phyloP scores from a whole-genome alignment of 2,888 invertebrate species.

The Sminthurinus aureus region DNA sequence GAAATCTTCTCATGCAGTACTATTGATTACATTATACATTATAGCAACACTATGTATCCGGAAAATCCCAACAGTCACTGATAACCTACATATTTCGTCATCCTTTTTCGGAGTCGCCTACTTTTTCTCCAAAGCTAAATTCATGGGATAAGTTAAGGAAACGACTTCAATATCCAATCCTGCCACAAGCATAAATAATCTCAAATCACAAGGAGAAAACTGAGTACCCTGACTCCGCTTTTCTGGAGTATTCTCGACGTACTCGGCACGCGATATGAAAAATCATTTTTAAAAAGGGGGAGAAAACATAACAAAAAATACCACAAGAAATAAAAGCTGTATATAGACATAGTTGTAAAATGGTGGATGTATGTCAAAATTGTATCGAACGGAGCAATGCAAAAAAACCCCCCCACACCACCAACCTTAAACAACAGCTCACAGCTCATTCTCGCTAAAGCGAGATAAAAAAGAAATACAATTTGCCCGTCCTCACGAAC shows the following conservation, averaged over 20 bases:
- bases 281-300: not conserved
- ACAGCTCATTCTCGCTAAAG: no score
- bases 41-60: not conserved
- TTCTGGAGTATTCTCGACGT: not conserved
- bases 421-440: not conserved
- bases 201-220: constrained; percentile 24
- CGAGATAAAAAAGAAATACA: not conserved
- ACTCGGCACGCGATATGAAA: constrained; percentile 25
- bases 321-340: not conserved
- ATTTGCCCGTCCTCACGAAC: constrained; percentile 2
- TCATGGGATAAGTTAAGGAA: constrained; percentile 13
- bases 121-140: constrained; percentile 17
- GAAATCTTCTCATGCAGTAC: not conserved
- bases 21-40: not conserved
- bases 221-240: constrained; percentile 3
- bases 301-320: not conserved
- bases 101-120: not conserved
- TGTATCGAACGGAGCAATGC: no score
- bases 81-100: not conserved
- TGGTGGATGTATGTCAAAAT: no score
- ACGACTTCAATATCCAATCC: constrained; percentile 32
- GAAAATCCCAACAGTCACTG: constrained; percentile 9
- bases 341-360: no score
- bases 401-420: not conserved
- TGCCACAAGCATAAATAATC: constrained; percentile 17